phyloP scores from a whole-genome alignment of 2,888 invertebrate species.

The Xanthorhoe spadicearia region DNA sequence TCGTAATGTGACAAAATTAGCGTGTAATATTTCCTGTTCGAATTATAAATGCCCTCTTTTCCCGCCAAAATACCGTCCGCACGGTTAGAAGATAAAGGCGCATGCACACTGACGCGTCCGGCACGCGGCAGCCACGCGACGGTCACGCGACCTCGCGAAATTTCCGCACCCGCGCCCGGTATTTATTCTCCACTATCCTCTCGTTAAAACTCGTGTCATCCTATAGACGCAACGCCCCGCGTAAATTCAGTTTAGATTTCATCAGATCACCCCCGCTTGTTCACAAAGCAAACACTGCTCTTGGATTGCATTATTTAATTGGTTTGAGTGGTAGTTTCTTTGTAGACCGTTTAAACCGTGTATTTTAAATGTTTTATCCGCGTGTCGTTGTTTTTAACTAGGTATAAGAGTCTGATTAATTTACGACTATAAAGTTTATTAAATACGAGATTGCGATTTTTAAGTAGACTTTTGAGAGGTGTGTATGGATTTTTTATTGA shows the following conservation, averaged over 20 bases:
- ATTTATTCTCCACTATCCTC: constrained; percentile 81
- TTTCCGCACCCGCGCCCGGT: constrained; percentile 60
- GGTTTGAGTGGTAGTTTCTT: constrained; percentile 57
- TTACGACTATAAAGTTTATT: background rate
- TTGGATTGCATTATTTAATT: constrained; percentile 80
- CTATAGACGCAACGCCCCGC: constrained; percentile 62
- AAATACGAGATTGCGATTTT: no score
- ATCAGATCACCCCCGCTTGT: constrained; percentile 63
- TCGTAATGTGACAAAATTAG: constrained; percentile 79
- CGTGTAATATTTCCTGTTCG: constrained; percentile 82
- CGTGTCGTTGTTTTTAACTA: background rate
- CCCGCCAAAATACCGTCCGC: constrained; percentile 63
- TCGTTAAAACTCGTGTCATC: constrained; percentile 75
- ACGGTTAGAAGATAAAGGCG: constrained; percentile 39
- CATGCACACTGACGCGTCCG: constrained; percentile 48
- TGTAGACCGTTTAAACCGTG: constrained; percentile 26
- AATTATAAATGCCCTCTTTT: constrained; percentile 77
- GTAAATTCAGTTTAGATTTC: constrained; percentile 79
- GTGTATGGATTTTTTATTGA: background rate
- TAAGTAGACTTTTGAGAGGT: no score
- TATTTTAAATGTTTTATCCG: constrained; percentile 1
- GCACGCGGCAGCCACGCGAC: constrained; percentile 67
- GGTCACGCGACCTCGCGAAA: constrained; percentile 50
- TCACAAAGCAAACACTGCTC: constrained; percentile 72
- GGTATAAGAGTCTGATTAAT: background rate